Evolutionary conservation across 2,888 invertebrate species (phyloP).

Genomic region (Nephrotoma guestfalica): DNA sequence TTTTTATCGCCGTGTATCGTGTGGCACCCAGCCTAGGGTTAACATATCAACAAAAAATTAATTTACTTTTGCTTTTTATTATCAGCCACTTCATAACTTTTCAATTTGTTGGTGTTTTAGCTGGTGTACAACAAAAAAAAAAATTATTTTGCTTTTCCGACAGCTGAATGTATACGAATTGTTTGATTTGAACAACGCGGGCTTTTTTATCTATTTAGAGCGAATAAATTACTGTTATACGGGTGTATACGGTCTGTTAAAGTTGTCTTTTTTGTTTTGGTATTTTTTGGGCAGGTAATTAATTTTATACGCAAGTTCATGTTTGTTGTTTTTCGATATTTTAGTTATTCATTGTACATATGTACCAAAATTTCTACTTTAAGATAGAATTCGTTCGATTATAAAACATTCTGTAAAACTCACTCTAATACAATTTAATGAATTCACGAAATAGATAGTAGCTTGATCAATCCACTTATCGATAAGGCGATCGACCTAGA

Average conservation of each 20-base stretch:
- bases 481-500: too few relatives aligned
- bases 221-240: background rate
- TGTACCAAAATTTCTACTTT: too few relatives aligned
- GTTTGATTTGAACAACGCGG: background rate
- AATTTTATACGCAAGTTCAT: background rate
- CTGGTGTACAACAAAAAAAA: background rate
- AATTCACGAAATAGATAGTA: too few relatives aligned
- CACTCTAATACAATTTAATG: too few relatives aligned
- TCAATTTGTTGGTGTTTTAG: background rate
- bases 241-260: too few relatives aligned
- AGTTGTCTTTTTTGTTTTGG: background rate
- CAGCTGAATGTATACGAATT: background rate
- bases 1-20: background rate
- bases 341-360: too few relatives aligned
- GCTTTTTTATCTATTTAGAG: background rate
- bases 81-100: background rate
- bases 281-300: background rate
- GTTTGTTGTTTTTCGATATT: too few relatives aligned
- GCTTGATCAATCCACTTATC: too few relatives aligned
- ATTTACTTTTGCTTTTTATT: background rate
- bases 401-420: too few relatives aligned
- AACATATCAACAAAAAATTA: background rate
- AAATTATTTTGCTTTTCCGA: too few relatives aligned
- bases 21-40: background rate
- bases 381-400: too few relatives aligned